phyloP scores from a whole-genome alignment of 2,797 vertebrate species.

The Platyrinchus mystaceus region DNA sequence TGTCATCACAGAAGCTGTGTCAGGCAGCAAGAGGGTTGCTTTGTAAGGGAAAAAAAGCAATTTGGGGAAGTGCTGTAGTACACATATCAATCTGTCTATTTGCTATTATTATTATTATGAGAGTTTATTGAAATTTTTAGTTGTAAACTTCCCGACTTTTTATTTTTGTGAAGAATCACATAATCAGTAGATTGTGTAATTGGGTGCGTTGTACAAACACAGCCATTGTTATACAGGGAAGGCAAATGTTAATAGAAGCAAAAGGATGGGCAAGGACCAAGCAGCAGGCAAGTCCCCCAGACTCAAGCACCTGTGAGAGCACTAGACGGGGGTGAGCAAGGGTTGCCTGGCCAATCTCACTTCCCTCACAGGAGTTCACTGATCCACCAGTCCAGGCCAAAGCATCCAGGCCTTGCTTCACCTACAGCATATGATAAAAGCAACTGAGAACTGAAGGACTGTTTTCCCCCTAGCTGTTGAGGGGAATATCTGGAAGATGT shows the following conservation, averaged over 20 bases:
- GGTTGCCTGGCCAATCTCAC: background rate
- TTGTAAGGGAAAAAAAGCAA: constrained; percentile 25
- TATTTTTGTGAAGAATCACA: background rate
- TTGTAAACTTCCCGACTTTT: background rate
- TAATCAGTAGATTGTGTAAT: background rate
- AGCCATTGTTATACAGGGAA: background rate
- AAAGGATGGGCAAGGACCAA: background rate
- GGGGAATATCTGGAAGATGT: background rate
- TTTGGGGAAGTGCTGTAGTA: constrained; percentile 8
- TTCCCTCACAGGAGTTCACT: background rate
- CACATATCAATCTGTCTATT: constrained; percentile 20
- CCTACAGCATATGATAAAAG: background rate
- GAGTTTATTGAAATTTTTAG: background rate
- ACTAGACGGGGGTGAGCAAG: background rate
- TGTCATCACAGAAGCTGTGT: background rate
- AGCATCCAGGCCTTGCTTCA: background rate
- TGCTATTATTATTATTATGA: background rate
- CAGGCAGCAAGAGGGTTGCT: background rate
- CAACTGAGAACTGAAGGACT: background rate
- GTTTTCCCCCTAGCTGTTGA: background rate
- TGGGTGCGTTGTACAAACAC: background rate
- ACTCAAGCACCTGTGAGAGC: background rate
- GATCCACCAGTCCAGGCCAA: background rate
- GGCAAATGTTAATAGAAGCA: background rate
- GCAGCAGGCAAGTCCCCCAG: background rate